A percentile compares a stretch with the other conserved stretches of the same genome.
phyloP scores from a whole-genome alignment of 2,797 vertebrate genomes.

The Gymnocypris eckloni region DNA sequence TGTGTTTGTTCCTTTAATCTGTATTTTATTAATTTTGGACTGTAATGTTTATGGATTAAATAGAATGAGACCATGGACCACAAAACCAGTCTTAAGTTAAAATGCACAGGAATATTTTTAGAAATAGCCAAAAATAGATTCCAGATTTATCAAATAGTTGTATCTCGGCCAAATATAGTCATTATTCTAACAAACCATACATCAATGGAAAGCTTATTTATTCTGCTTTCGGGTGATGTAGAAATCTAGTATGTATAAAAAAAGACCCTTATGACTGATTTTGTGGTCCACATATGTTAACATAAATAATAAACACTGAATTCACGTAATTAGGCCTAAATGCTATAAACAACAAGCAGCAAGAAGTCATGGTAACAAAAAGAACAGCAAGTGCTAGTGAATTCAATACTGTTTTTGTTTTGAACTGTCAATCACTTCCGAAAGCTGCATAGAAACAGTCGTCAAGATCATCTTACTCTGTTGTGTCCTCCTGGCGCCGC shows the following conservation, averaged over 20 bases:
- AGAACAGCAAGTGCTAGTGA: not conserved
- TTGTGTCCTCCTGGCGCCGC: conserved; percentile 49
- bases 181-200: too few species aligned
- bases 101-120: too few species aligned
- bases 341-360: not conserved
- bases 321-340: not conserved
- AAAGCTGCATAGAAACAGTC: conserved; percentile 50
- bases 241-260: too few species aligned
- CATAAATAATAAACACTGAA: not conserved
- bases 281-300: not conserved
- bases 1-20: not conserved
- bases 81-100: too few species aligned
- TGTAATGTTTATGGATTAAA: not conserved
- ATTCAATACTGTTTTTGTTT: not conserved
- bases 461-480: conserved; percentile 67
- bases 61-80: too few species aligned
- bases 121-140: too few species aligned
- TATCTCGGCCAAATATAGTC: too few species aligned
- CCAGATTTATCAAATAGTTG: not conserved
- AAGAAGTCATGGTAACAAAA: not conserved
- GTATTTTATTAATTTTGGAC: not conserved
- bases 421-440: not conserved
- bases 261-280: too few species aligned
- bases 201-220: not conserved
- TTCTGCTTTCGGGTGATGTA: not conserved